Base-by-base conservation (phyloP, 1,140 invertebrate species). In the Callitettix versicolor region DNA sequence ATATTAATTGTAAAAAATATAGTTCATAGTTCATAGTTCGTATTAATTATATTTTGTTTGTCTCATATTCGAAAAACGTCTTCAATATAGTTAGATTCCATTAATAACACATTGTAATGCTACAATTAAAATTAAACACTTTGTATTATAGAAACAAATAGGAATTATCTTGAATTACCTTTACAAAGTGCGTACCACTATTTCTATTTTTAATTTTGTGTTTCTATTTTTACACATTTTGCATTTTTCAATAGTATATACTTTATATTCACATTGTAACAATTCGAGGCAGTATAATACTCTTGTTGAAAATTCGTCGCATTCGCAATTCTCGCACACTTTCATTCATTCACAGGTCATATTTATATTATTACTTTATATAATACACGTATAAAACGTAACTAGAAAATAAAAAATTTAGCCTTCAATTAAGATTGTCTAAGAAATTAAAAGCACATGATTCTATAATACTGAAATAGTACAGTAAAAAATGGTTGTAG, bases 211-310 rank as follows among this genome's bases (percentile, higher is more conserved):
- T 51, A 51, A 30, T 51, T 34, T 36, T 36, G 48, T 51, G 30
- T 51, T 51, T 36, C 22, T 20, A 36, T 36, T 51, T 38, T 36
- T 51, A 38, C 36, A 51, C 36, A 51, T n/a, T 44, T 51, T 51
- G 36, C 36, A 51, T 34, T 36, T 34, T 30, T 30, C 3, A 3
- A 21, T 51, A 51, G 30, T 36, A 18, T 6, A 36, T 36, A 21
- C 30, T 14, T 12, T 51, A 36, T 51, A 36, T 36, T 36, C 48
- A 51, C 36, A 51, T 30, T 51, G 34, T 51, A 51, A 51, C 48
- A 51, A 36, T 36, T 51, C 21, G 48, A 51, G 48, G 48, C 48
- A 51, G 48, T 51, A 51, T 51, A 51, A 30, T 30, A 30, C 9
- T 30, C 3, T 30, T 51, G 2, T 6, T 51, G 18, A 30, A 51